phyloP scores from a whole-genome alignment of 2,888 invertebrate genomes.

The Hirtodrosophila trivittata region DNA sequence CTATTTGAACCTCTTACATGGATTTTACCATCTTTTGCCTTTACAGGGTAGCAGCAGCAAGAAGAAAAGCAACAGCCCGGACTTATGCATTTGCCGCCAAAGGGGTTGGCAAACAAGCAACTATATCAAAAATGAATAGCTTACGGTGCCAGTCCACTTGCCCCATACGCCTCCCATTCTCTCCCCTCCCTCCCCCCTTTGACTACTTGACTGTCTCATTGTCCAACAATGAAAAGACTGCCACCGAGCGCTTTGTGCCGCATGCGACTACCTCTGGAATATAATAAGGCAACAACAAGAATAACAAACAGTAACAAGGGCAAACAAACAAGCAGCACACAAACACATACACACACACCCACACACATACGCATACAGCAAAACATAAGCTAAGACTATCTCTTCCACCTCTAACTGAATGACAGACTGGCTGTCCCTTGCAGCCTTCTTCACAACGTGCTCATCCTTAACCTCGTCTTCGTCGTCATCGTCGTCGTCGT shows the following conservation, averaged over 20 bases:
- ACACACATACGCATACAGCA: slow-evolving; percentile 7
- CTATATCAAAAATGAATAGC: slow-evolving; percentile 70
- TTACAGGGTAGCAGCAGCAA: slow-evolving; percentile 14
- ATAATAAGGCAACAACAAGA: slow-evolving; percentile 69
- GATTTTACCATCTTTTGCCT: background rate
- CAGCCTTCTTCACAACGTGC: slow-evolving; percentile 35
- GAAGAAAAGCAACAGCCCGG: slow-evolving; percentile 12
- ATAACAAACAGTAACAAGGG: slow-evolving; percentile 41
- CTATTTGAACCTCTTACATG: too few relatives aligned
- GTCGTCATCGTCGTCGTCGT: slow-evolving; percentile 7
- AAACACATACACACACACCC: slow-evolving; percentile 29
- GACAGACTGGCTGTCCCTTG: slow-evolving; percentile 23
- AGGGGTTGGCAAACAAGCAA: slow-evolving; percentile 58
- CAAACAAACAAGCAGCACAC: slow-evolving; percentile 58
- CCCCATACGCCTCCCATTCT: background rate
- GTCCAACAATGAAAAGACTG: slow-evolving; percentile 69
- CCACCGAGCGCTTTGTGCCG: slow-evolving; percentile 47
- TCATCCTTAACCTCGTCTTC: slow-evolving; percentile 45
- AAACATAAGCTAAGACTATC: background rate
- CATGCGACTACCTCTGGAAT: slow-evolving; percentile 60
- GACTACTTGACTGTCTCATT: slow-evolving; percentile 23
- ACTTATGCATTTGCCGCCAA: slow-evolving; percentile 56
- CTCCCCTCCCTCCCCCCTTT: background rate
- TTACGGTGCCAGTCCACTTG: slow-evolving; percentile 28
- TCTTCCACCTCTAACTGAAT: slow-evolving; percentile 1